Base-by-base conservation (phyloP, 2,888 invertebrate genomes). In the Neoitamus cyanurus region DNA sequence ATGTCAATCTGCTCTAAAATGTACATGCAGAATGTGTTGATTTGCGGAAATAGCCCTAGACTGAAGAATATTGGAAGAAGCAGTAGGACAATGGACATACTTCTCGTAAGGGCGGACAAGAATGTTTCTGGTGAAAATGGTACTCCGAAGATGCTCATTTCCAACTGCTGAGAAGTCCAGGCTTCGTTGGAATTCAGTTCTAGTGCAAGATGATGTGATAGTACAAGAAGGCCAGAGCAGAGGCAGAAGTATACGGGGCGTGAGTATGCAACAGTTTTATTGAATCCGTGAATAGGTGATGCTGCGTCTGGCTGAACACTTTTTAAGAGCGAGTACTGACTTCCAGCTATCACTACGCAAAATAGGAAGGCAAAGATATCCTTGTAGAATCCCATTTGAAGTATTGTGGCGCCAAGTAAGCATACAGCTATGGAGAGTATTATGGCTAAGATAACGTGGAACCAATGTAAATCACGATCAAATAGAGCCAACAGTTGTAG, bases 271-370 rank as follows among this genome's bases (percentile, higher is more conserved):
- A 98, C 97, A 88, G 98, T 95, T 88, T 97, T 95, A 90, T 99
- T 99, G 89, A 98, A 99, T 11, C 99, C 99, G 91, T 99, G 99
- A 48, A 98, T 98, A 0, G 99, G 99, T 1, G 99, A 99, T 0
- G 99, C 97, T 0, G 99, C 98, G 91, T 99, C 99, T 0, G 99
- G 99, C 89, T 99, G 99, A 1, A 99, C 99, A 87, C 98, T 98
- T 92, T 99, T 99, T 87, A 99, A 92, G 87, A 99, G 92, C 0
- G 98, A 98, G 91, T 99, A 99, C 91, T 99, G 99, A 89, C 98
- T 98, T 15, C 98, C 96, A 0, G 99, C 99, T 88, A 99, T 97
- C n/a, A 99, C 97, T 88, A 98, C 96, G 92, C 99, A 99, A 91
- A 99, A 98, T 89, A 98, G 93, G 90, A 99, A 97, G 15, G 98